These are phyloP conservation scores for Acropora tenuis DNA, from an alignment of 64 coral and sea anemone species.

Conservation along the genomic window DNA sequence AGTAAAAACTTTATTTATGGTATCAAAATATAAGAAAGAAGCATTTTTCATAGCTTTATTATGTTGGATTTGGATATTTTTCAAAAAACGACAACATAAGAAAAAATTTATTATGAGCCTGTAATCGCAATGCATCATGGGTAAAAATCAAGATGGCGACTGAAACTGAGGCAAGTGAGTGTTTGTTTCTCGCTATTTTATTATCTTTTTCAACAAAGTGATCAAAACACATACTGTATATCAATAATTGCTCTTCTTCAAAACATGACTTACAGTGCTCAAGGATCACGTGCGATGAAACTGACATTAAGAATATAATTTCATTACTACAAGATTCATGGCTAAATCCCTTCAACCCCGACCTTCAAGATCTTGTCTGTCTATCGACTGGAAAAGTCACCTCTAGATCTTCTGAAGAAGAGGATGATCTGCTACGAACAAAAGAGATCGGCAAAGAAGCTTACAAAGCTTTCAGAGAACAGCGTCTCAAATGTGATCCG, in stretches of 20 bases:
- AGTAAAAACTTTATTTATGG: too few relatives aligned
- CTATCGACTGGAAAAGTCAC: slow-evolving; percentile 32
- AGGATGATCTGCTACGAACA: slow-evolving; percentile 27
- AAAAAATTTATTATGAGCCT: too few relatives aligned
- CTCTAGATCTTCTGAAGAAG: slow-evolving; percentile 7
- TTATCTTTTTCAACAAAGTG: too few relatives aligned
- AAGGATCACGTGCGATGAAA: slow-evolving; percentile 66
- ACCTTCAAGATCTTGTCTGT: slow-evolving; percentile 44
- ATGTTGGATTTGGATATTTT: too few relatives aligned
- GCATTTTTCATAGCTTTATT: too few relatives aligned
- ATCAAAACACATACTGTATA: slow-evolving; percentile 20
- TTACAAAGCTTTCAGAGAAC: slow-evolving; percentile 32
- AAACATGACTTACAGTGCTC: slow-evolving; percentile 48
- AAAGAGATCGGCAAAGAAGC: slow-evolving; percentile 26
- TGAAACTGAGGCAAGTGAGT: too few relatives aligned
- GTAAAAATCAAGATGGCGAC: too few relatives aligned
- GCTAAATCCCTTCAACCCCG: neutral
- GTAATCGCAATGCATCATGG: too few relatives aligned
- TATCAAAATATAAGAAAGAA: too few relatives aligned
- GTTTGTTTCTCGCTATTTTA: too few relatives aligned
- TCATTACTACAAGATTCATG: slow-evolving; percentile 27
- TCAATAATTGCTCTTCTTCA: neutral
- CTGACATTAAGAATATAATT: slow-evolving; percentile 32
- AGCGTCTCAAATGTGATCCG: slow-evolving; percentile 59
- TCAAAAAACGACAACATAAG: too few relatives aligned